Evolutionary conservation across 2,113 vertebrate species (phyloP), one percentile per base, ranked within the genome.

Genomic region (Oophaga pumilio): DNA sequence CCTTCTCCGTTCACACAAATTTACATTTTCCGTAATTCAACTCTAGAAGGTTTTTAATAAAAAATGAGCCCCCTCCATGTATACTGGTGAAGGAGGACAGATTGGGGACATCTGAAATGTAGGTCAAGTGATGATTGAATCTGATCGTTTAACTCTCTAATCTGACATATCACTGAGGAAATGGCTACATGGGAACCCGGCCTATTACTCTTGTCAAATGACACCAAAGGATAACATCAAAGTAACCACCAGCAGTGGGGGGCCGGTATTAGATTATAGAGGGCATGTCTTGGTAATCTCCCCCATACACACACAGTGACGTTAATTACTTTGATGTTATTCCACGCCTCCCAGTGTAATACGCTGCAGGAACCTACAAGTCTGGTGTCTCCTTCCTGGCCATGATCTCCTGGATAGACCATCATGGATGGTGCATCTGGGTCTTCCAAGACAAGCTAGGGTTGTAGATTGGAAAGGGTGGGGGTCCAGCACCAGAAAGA

Each of bases 131-230:
- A 43, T 20, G 26, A 50, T 22, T 28, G 17, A 33, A 20, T 73
- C 14, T 5, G 15, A 73, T 73, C 15, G 9, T 43, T 33, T 74
- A 50, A 50, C 15, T 74, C 71, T 8, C 20, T 73, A 28, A 43
- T 49, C 71, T 74, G 71, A 43, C 33, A 50, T 26, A 73, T 73
- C 71, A 50, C 14, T 20, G 71, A 43, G 71, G 33, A 74, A 49
- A 74, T 74, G 71, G 71, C 33, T 49, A 20, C 71, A 49, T 74
- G 71, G 49, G 22, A 49, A 74, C 50, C 71, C 28, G 20, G 17
- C 69, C 33, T 49, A 73, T 73, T 73, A 73, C 71, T 50, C 43
- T 74, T 22, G 71, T 74, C 71, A 74, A 74, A 50, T 74, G 71
- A 50, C 14, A 33, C 49, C 71, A 74, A 22, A 49, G 69, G 28